These are phyloP conservation scores for Sandelia bainsii DNA, from an alignment of 2,797 vertebrate genomes.

Conservation along the genomic window DNA sequence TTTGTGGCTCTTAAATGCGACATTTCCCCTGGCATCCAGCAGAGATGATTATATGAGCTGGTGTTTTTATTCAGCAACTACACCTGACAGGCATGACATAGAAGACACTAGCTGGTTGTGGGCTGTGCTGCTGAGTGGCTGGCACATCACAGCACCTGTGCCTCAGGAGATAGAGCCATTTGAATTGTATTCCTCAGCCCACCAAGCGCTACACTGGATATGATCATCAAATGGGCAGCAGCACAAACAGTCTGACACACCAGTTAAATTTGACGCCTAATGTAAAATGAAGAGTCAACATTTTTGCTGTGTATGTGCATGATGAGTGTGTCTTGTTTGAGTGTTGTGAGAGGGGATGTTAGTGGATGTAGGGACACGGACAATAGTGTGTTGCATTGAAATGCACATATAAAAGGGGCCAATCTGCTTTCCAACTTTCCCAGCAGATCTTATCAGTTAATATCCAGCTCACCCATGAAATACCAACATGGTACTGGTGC, in stretches of 20 bases:
- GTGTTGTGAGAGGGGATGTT: constrained; percentile 13
- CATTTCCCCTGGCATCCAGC: constrained; percentile 62
- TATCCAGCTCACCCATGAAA: constrained; percentile 73
- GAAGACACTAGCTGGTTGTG: constrained; percentile 57
- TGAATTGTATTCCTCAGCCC: constrained; percentile 67
- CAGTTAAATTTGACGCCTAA: constrained; percentile 44
- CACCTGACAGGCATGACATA: constrained; percentile 67
- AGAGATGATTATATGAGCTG: constrained; percentile 60
- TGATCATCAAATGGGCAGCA: constrained; percentile 65
- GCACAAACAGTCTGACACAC: constrained; percentile 41
- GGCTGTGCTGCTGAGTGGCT: constrained; percentile 66
- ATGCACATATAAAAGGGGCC: constrained; percentile 26
- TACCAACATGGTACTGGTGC: constrained; percentile 56
- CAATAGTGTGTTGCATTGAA: constrained; percentile 19
- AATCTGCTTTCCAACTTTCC: constrained; percentile 35
- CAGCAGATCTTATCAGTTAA: constrained; percentile 64
- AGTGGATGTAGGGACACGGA: not conserved
- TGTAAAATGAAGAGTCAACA: constrained; percentile 58
- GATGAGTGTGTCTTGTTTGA: constrained; percentile 40
- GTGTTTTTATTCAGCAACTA: constrained; percentile 43
- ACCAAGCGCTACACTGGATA: constrained; percentile 51
- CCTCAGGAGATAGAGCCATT: constrained; percentile 72
- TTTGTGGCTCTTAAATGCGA: constrained; percentile 64
- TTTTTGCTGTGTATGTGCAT: constrained; percentile 27
- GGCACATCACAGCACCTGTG: constrained; percentile 70